phyloP scores from a whole-genome alignment of 1,140 invertebrate species.

The Caenorhabditis elegans region WBcel235 BX284605.5:10695001-10695500 shows the following conservation, averaged over 20 bases:
- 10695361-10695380: not conserved
- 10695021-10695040: not conserved
- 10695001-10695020: not conserved
- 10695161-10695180: not conserved
- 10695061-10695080: conserved; percentile 11
- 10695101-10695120: not conserved
- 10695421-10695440: not conserved
- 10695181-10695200: not conserved
- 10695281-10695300: not conserved
- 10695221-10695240: not conserved
- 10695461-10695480: not conserved
- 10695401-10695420: not conserved
- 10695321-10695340: not conserved
- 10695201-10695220: not conserved
- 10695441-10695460: not conserved
- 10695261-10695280: not conserved
- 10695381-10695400: not conserved
- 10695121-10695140: not conserved
- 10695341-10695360: not conserved
- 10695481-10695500: not conserved
- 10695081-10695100: conserved; percentile 17
- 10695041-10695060: not conserved
- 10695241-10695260: not conserved
- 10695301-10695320: not conserved
- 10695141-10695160: not conserved